Evolutionary conservation across 2,888 invertebrate genomes (phyloP), one percentile per base, ranked within the genome.

Genomic region (Nebria brevicollis): DNA sequence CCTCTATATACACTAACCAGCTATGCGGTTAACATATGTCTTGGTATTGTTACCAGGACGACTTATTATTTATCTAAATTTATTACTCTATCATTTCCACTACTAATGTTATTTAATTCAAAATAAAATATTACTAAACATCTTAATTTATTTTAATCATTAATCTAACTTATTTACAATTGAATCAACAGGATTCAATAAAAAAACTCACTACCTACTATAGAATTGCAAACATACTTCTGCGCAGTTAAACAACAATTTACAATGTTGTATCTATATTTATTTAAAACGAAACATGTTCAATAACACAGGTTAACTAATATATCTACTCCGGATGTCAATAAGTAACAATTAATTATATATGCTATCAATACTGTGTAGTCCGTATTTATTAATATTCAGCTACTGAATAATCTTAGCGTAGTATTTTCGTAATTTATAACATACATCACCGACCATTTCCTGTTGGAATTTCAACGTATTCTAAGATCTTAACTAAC

Each of bases 301-400:
- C 54, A 54, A 54, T 13, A 54, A 54, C 11, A 54, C 8, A 54
- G 54, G 11, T 11, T 11, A 6, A 54, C 54, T 8, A 54, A 54
- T 54, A 13, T 11, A 54, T 54, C 54, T 54, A 54, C 54, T 54
- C 54, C 54, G 54, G 54, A 54, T 54, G 54, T 13, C 54, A 54
- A 54, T 54, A 54, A 54, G 54, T 54, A 54, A 54, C 54, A 54
- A 54, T 54, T 54, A 54, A 54, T 54, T 54, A 54, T 54, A 54
- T 11, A 54, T 54, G 54, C 54, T 54, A 54, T 54, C 54, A 54
- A 54, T 54, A 54, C 6, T 13, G 2, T 54, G 7, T 34, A 34
- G 6, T 54, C 54, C 54, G 54, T 54, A 54, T 54, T 54, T 54
- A 54, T 54, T 54, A 54, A 54, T 34, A 34, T 54, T 54, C 54